Base-by-base conservation (phyloP, 2,888 invertebrate species). In the Drosophila eohydei region DNA sequence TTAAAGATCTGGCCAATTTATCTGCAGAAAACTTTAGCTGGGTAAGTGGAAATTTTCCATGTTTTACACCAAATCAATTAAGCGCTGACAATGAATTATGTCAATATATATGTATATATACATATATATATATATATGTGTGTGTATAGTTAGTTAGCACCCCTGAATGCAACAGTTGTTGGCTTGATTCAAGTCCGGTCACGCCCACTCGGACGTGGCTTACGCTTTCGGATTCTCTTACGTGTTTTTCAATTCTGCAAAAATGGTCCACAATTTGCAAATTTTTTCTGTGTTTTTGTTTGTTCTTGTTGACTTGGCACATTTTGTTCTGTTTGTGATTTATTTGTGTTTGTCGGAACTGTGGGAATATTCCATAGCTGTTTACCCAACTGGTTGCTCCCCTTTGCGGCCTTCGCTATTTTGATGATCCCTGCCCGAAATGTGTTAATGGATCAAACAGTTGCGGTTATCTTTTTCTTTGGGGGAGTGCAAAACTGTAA, bases 341-440 rank as follows among this genome's bases (percentile, higher is more conserved):
- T 86, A 79, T 83, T 79, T 83, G 79, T 64, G 76, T 66, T 74
- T 77, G 69, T 28, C 40, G 55, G 48, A 81, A 75, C 81, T 88
- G 88, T 84, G 84, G 84, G 84, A 84, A 84, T 84, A 84, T 84
- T 84, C 88, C 84, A 84, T 57, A 87, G 82, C 80, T 78, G 72
- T 78, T 84, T 85, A 80, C 67, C 51, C 56, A 73, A 80, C 56
- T 71, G 64, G 55, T 44, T 34, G 30, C 54, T 46, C 41, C 43
- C 40, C 52, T 1, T 16, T 16, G 32, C 16, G 21, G 14, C 40
- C n/a, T 16, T 21, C 21, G 16, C 34, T 8, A 8, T 6, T 34
- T 6, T 6, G 16, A 16, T 4, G 43, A 1, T 12, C 8, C n/a
- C 12, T 12, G 6, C 1, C 3, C 50, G 21, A n/a, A 62, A 44